phyloP scores from a whole-genome alignment of 2,797 vertebrate species.

The Sebastes hubbsi region DNA sequence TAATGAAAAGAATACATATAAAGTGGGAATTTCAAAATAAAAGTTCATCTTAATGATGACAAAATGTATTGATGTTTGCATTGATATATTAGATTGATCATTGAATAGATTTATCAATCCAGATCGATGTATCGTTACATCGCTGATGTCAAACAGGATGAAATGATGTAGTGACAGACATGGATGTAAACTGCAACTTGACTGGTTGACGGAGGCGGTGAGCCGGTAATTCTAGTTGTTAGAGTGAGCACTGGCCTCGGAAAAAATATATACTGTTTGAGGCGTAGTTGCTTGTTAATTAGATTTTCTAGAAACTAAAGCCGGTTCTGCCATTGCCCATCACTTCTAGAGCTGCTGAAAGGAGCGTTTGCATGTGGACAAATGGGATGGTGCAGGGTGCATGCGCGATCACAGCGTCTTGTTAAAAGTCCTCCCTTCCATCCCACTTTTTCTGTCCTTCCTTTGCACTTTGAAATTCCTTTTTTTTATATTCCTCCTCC shows the following conservation, averaged over 20 bases:
- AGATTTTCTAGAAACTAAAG: not conserved
- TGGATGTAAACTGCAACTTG: too few relatives aligned
- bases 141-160: too few relatives aligned
- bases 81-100: too few relatives aligned
- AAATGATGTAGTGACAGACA: too few relatives aligned
- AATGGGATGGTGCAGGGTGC: constrained; percentile 17
- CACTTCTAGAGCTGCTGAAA: not conserved
- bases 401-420: constrained; percentile 34
- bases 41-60: too few relatives aligned
- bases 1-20: too few relatives aligned
- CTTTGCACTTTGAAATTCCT: constrained; percentile 4
- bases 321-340: not conserved
- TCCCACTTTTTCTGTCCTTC: constrained; percentile 21
- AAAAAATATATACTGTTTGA: not conserved
- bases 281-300: not conserved
- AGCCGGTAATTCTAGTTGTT: too few relatives aligned
- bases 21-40: too few relatives aligned
- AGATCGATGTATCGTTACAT: too few relatives aligned
- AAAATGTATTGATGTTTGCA: too few relatives aligned
- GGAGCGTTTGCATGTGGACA: not conserved
- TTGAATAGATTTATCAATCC: too few relatives aligned
- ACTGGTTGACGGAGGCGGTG: too few relatives aligned
- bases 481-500: not conserved
- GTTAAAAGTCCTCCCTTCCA: constrained; percentile 2
- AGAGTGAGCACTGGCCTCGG: not conserved